A percentile compares a stretch with the other conserved stretches of the same genome.
These are phyloP conservation scores for Anadara kagoshimensis DNA, from an alignment of 1,140 invertebrate genomes.

Conservation along the genomic window DNA sequence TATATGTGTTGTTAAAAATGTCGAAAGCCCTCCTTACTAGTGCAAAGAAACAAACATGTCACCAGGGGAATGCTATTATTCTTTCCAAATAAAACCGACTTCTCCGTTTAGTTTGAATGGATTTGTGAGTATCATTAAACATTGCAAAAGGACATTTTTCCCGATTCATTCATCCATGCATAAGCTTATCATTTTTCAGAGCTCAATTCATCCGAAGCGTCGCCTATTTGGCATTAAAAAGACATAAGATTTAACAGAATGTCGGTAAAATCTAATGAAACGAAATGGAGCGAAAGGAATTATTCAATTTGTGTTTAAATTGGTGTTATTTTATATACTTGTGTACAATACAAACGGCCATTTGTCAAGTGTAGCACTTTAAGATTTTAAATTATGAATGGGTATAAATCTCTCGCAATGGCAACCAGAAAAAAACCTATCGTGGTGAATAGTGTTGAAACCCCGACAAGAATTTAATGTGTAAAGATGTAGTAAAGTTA, in stretches of 20 bases:
- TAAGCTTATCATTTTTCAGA: conserved; percentile 28
- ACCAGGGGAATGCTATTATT: conserved; percentile 36
- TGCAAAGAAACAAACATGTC: conserved; percentile 38
- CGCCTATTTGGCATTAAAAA: conserved; percentile 39
- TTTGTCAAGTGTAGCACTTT: conserved; percentile 27
- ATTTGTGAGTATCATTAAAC: conserved; percentile 37
- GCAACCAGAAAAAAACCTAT: too few relatives aligned
- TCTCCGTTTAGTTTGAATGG: conserved; percentile 32
- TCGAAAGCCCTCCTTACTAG: conserved; percentile 23
- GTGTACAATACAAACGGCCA: conserved; percentile 16
- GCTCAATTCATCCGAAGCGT: conserved; percentile 29
- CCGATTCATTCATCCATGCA: conserved; percentile 29
- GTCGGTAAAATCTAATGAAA: conserved; percentile 21
- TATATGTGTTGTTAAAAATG: conserved; percentile 34
- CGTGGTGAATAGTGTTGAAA: too few relatives aligned
- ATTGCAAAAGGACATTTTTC: conserved; percentile 33
- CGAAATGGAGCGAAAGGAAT: conserved; percentile 42
- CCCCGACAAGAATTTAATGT: too few relatives aligned
- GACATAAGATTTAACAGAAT: conserved; percentile 22
- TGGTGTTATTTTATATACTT: conserved; percentile 39
- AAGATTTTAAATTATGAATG: neutral
- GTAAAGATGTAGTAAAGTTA: too few relatives aligned
- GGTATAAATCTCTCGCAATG: too few relatives aligned
- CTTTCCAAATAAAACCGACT: conserved; percentile 19
- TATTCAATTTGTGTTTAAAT: conserved; percentile 35